Evolutionary conservation across 1,140 invertebrate species (phyloP).

Genomic region (Hycleus cichorii): DNA sequence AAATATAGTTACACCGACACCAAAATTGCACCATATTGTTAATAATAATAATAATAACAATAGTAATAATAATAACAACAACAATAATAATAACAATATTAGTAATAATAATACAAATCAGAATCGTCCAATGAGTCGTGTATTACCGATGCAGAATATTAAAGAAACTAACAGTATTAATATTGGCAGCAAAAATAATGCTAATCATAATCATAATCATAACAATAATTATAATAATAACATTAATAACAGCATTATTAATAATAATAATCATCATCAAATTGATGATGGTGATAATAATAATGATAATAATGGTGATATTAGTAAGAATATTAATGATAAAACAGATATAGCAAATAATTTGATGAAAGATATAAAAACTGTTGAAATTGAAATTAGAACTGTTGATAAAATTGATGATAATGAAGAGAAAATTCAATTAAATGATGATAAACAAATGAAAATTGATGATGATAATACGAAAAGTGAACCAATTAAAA

Average conservation of each 20-base stretch:
- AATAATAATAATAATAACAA: too few relatives aligned
- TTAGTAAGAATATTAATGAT: too few relatives aligned
- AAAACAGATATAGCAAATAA: too few relatives aligned
- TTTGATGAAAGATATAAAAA: too few relatives aligned
- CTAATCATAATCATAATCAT: too few relatives aligned
- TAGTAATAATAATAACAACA: too few relatives aligned
- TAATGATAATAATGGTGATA: too few relatives aligned
- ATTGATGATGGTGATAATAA: too few relatives aligned
- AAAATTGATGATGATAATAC: neutral
- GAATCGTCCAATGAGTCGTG: constrained; percentile 63
- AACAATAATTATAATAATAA: too few relatives aligned
- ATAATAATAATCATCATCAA: too few relatives aligned
- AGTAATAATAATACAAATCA: constrained; percentile 30
- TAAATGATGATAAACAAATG: neutral
- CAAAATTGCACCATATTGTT: constrained; percentile 37
- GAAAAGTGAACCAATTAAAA: constrained; percentile 21
- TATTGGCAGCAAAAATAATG: neutral
- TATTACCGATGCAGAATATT: constrained; percentile 60
- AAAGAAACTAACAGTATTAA: constrained; percentile 25
- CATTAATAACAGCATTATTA: too few relatives aligned
- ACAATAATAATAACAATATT: too few relatives aligned
- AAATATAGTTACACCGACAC: constrained; percentile 59
- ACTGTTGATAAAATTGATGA: constrained; percentile 12
- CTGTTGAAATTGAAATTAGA: constrained; percentile 16
- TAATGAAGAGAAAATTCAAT: constrained; percentile 4